Conservation (phyloP, 2,113 vertebrate genomes). For the Cavia aperea region DNA sequence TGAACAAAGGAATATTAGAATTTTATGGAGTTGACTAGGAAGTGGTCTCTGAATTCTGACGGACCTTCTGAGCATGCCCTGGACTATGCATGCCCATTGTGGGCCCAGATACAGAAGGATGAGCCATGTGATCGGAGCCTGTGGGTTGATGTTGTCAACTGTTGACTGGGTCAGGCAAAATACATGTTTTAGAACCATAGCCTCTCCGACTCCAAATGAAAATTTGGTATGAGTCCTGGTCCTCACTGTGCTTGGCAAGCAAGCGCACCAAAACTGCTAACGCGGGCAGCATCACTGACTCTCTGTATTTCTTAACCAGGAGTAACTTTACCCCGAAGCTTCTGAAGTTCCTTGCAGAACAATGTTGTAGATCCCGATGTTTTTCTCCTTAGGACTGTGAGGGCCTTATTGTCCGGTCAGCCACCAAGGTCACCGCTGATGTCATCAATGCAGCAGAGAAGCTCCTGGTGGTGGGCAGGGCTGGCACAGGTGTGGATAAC, state of each 20-base stretch:
- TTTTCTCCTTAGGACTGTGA: constrained; percentile 84
- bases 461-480: constrained; percentile 92
- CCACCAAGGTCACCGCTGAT: constrained; percentile 93
- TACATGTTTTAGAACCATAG: no score
- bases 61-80: neutral
- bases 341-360: neutral
- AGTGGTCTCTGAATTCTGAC: neutral
- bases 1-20: neutral
- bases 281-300: neutral
- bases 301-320: neutral
- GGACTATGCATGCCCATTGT: neutral
- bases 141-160: no score
- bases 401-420: constrained; percentile 92
- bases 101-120: neutral
- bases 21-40: neutral
- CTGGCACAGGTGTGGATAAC: constrained; percentile 95
- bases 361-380: neutral
- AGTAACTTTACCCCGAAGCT: neutral
- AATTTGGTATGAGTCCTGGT: neutral
- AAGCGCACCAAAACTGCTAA: neutral
- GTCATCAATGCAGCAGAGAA: constrained; percentile 84
- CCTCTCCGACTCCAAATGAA: neutral
- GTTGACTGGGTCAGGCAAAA: neutral
- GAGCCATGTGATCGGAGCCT: neutral
- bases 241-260: no score